Conservation (phyloP, 2,888 invertebrate species). For the Philhelius pedissequus region DNA sequence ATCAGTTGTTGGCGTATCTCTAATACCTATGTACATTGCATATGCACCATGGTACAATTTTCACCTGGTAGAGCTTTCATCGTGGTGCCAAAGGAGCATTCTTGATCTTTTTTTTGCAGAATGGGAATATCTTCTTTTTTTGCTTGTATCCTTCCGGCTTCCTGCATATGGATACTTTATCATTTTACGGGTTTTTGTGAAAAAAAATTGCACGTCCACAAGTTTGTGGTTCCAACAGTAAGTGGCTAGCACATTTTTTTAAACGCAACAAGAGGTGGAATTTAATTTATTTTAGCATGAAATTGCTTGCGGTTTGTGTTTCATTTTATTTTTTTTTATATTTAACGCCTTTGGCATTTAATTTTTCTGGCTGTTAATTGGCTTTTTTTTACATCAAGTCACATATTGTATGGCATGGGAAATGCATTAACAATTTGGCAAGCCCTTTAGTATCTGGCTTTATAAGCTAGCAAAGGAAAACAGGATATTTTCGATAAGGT, state of each 20-base stretch:
- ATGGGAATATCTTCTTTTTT: background rate
- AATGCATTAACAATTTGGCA: background rate
- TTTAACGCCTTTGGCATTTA: background rate
- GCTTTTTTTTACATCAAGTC: background rate
- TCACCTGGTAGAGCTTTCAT: background rate
- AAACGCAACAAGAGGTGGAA: slow-evolving; percentile 8
- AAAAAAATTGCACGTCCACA: slow-evolving; percentile 4
- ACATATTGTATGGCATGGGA: background rate
- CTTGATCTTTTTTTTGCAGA: background rate
- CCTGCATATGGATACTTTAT: slow-evolving; percentile 48
- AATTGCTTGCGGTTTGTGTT: slow-evolving; percentile 2
- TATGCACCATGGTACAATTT: background rate
- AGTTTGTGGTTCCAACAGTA: slow-evolving; percentile 22
- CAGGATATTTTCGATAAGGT: too few species aligned
- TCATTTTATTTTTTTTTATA: background rate
- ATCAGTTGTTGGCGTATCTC: slow-evolving; percentile 16
- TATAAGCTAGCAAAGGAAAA: too few species aligned
- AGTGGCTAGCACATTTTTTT: background rate
- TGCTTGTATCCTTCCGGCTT: slow-evolving; percentile 36
- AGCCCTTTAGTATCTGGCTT: too few species aligned
- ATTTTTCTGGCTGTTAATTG: slow-evolving; percentile 1
- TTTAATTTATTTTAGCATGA: slow-evolving; percentile 8
- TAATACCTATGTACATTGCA: background rate
- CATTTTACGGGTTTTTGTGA: slow-evolving; percentile 37
- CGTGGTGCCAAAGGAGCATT: background rate